Evolutionary conservation across 2,113 vertebrate species (phyloP).

Genomic region (Prionailurus viverrinus): DNA sequence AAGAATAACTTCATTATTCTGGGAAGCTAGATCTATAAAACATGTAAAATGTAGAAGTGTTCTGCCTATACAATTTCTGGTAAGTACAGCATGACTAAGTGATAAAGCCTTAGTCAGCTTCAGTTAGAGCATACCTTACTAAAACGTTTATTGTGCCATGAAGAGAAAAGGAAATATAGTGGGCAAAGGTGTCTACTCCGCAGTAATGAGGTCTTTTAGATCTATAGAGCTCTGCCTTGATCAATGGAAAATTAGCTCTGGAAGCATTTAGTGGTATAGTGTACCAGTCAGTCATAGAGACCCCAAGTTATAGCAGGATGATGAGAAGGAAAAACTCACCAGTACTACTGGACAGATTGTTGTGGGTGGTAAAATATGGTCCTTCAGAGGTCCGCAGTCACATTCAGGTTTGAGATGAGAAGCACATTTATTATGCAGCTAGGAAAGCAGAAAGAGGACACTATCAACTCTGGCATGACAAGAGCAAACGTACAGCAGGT

Average conservation of each 20-base stretch:
- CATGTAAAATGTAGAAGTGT: slow-evolving; percentile 85
- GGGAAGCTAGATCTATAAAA: slow-evolving; percentile 89
- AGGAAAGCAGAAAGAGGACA: slow-evolving; percentile 65
- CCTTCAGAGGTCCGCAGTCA: slow-evolving; percentile 95
- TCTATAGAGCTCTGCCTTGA: not conserved
- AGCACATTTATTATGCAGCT: slow-evolving; percentile 98
- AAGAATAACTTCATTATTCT: slow-evolving; percentile 90
- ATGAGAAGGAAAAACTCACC: slow-evolving; percentile 88
- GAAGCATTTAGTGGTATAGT: not conserved
- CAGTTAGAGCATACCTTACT: slow-evolving; percentile 67
- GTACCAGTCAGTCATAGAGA: not conserved
- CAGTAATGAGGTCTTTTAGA: not conserved
- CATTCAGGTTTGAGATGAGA: slow-evolving; percentile 97
- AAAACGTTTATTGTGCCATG: slow-evolving; percentile 72
- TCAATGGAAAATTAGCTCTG: not conserved
- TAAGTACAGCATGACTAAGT: slow-evolving; percentile 86
- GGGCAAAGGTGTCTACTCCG: slow-evolving; percentile 39
- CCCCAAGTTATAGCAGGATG: slow-evolving; percentile 18
- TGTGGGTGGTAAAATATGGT: slow-evolving; percentile 96
- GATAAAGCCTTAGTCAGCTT: slow-evolving; percentile 85
- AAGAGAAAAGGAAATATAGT: slow-evolving; percentile 57
- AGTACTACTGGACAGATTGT: slow-evolving; percentile 95
- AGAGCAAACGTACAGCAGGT: not conserved
- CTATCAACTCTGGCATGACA: slow-evolving; percentile 65
- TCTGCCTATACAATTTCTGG: slow-evolving; percentile 86